These are phyloP conservation scores for Lithosia quadra DNA, from an alignment of 2,888 invertebrate genomes.

Conservation along the genomic window DNA sequence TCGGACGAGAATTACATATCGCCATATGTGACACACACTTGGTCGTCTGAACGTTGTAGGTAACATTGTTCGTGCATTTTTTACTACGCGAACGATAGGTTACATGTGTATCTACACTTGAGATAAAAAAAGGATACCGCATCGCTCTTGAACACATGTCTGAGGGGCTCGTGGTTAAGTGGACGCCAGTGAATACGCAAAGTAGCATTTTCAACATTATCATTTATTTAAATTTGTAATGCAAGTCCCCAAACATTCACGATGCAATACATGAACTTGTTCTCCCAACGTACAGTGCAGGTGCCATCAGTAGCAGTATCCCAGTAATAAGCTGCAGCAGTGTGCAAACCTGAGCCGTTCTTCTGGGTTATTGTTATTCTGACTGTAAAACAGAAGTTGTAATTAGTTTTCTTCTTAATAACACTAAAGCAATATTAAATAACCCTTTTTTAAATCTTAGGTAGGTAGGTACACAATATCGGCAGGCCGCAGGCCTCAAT, in stretches of 20 bases:
- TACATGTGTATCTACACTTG: conserved; percentile 8
- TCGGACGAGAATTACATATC: background rate
- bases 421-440: no score
- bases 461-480: no score
- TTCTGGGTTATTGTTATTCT: conserved; percentile 95
- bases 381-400: conserved; percentile 77
- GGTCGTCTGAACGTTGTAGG: background rate
- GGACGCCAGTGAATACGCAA: background rate
- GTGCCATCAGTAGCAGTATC: conserved; percentile 93
- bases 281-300: conserved; percentile 95
- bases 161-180: background rate
- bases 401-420: background rate
- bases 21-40: background rate
- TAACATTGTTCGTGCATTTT: background rate
- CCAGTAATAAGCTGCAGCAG: conserved; percentile 94
- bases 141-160: background rate
- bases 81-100: background rate
- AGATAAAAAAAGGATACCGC: background rate
- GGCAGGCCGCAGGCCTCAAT: no score
- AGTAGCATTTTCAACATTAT: background rate
- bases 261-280: conserved; percentile 94
- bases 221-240: conserved; percentile 66
- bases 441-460: no score
- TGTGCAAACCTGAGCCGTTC: conserved; percentile 93
- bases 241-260: conserved; percentile 93